phyloP scores from a whole-genome alignment of 2,888 invertebrate species.

The Hirtodrosophila alboralis region DNA sequence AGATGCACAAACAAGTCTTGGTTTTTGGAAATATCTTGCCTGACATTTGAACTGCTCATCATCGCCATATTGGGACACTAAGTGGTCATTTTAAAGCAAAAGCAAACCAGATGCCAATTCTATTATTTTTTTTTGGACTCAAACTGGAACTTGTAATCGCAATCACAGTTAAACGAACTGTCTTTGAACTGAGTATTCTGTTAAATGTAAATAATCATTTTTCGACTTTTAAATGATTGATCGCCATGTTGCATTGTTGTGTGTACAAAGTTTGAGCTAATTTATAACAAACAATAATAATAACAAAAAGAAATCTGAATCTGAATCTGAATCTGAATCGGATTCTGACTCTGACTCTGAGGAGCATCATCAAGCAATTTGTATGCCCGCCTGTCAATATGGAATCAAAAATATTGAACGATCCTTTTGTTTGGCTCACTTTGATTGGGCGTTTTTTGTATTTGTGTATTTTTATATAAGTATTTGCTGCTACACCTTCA shows the following conservation, averaged over 20 bases:
- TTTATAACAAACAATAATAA: conserved; percentile 69
- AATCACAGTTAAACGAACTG: conserved; percentile 64
- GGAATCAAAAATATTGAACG: conserved; percentile 72
- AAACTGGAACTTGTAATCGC: conserved; percentile 20
- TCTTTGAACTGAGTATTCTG: conserved; percentile 57
- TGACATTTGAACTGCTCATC: conserved; percentile 63
- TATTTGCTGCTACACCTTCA: conserved; percentile 55
- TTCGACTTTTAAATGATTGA: conserved; percentile 58
- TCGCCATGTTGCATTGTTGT: conserved; percentile 70
- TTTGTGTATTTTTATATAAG: conserved; percentile 25
- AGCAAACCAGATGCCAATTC: conserved; percentile 50
- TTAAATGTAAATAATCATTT: conserved; percentile 15
- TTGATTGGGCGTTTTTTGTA: conserved; percentile 73
- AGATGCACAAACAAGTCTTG: conserved; percentile 51
- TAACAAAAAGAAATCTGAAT: conserved; percentile 40
- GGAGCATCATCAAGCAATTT: conserved; percentile 65
- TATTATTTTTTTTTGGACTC: too few relatives aligned
- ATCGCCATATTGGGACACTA: conserved; percentile 61
- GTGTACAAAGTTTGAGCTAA: conserved; percentile 72
- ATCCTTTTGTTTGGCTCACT: conserved; percentile 73
- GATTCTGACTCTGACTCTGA: conserved; percentile 39
- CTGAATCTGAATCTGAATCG: conserved; percentile 38
- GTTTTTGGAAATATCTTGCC: conserved; percentile 33
- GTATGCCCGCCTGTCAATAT: conserved; percentile 79
- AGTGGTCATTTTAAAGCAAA: conserved; percentile 46